Base-by-base conservation (phyloP, 2,113 vertebrate genomes). In the Xiphorhynchus elegans region DNA sequence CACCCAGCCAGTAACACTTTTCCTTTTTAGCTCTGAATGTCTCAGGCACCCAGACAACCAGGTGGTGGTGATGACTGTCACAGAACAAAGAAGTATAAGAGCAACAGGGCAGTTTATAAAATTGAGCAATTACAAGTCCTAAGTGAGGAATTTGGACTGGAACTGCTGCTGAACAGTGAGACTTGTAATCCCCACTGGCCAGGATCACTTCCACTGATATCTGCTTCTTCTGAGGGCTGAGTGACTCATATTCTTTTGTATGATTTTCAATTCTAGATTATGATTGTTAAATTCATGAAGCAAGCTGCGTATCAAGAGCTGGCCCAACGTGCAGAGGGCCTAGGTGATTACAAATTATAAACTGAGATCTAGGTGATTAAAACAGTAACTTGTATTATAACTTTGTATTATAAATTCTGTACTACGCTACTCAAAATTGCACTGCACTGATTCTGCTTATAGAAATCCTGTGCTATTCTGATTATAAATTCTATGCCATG, bases 181-280 rank as follows among this genome's bases (percentile, higher is more conserved):
- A 40, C 37, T 11, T 2, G 1, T 18, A 16, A 91, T 17, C 0
- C 0, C 4, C 5, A 6, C 20, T 17, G 21, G 31, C 24, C 15
- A 63, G 31, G 16, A 16, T 67, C 4, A 13, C 26, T 39, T 70
- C 58, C 20, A 40, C 6, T 37, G 37, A 47, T 23, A 82, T 14
- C 40, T 39, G 40, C 37, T 62, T 47, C 37, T 26, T 70, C 50
- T 0, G 0, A 81, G 13, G 42, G 80, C 0, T 1, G 0, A 82
- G 37, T 58, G 52, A 79, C 39, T 73, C 3, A 0, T 10, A 29
- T 15, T 49, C 33, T 59, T 84, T 14, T 14, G 33, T 17, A 46
- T 6, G 7, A 40, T 80, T 87, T 90, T 86, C 2, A 11, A 68
- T 18, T 63, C 58, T 53, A 83, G 17, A 63, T 83, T 62, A 46